Evolutionary conservation across 2,888 invertebrate species (phyloP), one percentile per base, ranked within the genome.

Genomic region (Agonopterix subpropinquella): DNA sequence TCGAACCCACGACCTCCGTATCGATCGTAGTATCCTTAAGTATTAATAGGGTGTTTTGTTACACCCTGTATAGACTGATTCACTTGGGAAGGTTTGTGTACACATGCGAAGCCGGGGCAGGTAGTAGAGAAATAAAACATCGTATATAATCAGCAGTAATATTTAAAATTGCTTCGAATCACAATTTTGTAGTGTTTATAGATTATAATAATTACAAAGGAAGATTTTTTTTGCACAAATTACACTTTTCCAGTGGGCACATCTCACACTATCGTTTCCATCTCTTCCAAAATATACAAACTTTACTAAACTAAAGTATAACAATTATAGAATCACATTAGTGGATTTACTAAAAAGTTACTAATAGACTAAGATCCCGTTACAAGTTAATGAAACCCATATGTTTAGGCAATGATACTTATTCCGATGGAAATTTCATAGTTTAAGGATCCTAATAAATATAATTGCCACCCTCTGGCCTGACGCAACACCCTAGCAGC

Each of bases 81-180:
- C 28, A 4, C 28, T 5, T 5, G 1, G 28, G 5, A 28, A 28
- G 28, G 7, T 28, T 28, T 1, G 5, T 28, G 7, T 28, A 28
- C 13, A 1, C 28, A 7, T 5, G 28, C 1, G 28, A 28, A 5
- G 5, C 28, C 7, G 28, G 28, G 28, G 28, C 28, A 28, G 28
- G 28, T 28, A 28, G 28, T 28, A 28, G 28, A 28, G 1, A 48
- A 70, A 80, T 79, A 67, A 79, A 85, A 82, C 79, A 73, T 57
- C 60, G 53, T 47, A 58, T 77, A 73, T 86, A 86, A 81, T 88
- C 87, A 88, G 87, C 87, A 82, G 85, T 87, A 87, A 84, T 88
- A 88, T 87, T 87, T 84, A 84, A 83, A 87, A 87, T 88, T 88
- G 88, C 84, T 85, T 86, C 76, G 77, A 87, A 87, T 87, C 88